phyloP scores from a whole-genome alignment of 2,113 vertebrate species.

The Chionomys nivalis region DNA sequence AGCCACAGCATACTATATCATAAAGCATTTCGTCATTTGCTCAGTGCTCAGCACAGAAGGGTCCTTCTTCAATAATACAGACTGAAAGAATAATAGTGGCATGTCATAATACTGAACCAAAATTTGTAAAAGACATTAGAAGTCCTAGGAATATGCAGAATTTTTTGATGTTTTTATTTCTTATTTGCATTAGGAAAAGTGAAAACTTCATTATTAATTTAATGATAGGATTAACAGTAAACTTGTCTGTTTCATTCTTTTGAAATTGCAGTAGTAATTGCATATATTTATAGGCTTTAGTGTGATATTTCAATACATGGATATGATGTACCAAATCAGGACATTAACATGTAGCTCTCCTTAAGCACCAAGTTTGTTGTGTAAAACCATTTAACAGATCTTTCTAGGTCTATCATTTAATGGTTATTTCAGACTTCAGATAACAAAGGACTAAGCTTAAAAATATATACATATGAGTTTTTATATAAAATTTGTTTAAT shows the following conservation, averaged over 20 bases:
- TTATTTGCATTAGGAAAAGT: constrained; percentile 28
- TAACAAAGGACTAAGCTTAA: constrained; percentile 24
- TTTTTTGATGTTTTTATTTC: not conserved
- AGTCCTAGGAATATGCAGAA: constrained; percentile 3
- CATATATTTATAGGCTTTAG: not conserved
- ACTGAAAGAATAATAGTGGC: not conserved
- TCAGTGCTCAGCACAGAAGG: not conserved
- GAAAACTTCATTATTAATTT: constrained; percentile 23
- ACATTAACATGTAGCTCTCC: not conserved
- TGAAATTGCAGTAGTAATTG: not conserved
- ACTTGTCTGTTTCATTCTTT: not conserved
- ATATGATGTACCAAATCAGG: not conserved
- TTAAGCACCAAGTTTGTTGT: not conserved
- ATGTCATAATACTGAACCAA: not conserved
- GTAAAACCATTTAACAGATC: not conserved
- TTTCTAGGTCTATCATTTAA: not conserved
- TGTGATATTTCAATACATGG: not conserved
- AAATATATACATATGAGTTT: not conserved
- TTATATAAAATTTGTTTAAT: not conserved
- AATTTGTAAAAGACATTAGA: constrained; percentile 33
- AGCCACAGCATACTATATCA: not conserved
- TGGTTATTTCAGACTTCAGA: not conserved
- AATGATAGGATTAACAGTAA: not conserved
- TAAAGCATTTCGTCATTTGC: not conserved
- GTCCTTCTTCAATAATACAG: not conserved